Base-by-base conservation (phyloP, 1,140 invertebrate species). In the Colletes latitarsis region DNA sequence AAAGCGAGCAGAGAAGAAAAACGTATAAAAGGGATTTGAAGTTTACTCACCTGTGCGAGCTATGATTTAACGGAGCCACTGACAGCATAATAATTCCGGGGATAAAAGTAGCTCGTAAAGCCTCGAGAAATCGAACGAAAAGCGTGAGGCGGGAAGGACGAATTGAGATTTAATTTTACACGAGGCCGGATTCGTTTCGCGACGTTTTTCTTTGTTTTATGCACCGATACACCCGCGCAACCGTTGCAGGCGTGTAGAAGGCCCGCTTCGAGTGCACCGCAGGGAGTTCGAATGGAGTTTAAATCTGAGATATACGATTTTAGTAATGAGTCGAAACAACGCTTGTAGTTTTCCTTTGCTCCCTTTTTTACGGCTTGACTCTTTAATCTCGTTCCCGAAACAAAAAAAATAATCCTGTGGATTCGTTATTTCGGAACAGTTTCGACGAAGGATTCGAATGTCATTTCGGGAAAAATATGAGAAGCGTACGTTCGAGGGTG, bases 131-230 rank as follows among this genome's bases (percentile, higher is more conserved):
- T 66, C 60, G 69, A 79, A 60, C 57, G 30, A 60, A 66, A 43
- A 2, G 9, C 55, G 53, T n/a, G 46, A 39, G 19, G 71, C 17
- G 19, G 21, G 21, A 73, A 69, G 12, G 43, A 52, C 71, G 52
- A 57, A 79, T 55, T 52, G 67, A 82, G 72, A 84, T 82, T 84
- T 78, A 82, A 86, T 85, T 85, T 85, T 67, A 63, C 62, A 60
- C 57, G 57, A 84, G 62, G 49, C 15, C 57, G 43, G 64, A 72
- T 78, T 55, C 68, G 43, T 46, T 46, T 46, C 43, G 73, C 58
- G 58, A 64, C 58, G 68, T 80, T 75, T 57, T n/a, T 81, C 17
- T 69, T 72, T 53, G 17, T 53, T 17, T 17, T 17, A 62, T 41
- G 60, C 69, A 68, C 14, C 43, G 58, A 8, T 70, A 49, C 53